These are phyloP conservation scores for Drosophila quinaria DNA, from an alignment of 2,888 invertebrate genomes.

Conservation along the genomic window DNA sequence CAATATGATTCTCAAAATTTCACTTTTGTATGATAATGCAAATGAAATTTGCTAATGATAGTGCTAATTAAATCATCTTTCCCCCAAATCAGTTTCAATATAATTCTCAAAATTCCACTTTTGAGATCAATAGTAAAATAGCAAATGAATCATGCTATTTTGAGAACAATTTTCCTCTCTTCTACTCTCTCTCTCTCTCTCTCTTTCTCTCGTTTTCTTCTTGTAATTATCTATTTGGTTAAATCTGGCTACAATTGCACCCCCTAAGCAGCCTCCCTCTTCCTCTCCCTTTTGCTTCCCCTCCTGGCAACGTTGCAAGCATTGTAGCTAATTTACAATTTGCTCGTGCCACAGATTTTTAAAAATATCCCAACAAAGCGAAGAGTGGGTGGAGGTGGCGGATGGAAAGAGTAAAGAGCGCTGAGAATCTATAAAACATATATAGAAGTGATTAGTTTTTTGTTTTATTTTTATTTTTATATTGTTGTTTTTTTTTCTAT, in stretches of 20 bases:
- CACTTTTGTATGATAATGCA: too few species aligned
- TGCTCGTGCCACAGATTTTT: constrained; percentile 68
- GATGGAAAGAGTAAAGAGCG: constrained; percentile 22
- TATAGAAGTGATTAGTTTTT: constrained; percentile 20
- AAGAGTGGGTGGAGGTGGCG: constrained; percentile 12
- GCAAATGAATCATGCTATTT: constrained; percentile 10
- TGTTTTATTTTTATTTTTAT: background rate
- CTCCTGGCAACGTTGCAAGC: constrained; percentile 5
- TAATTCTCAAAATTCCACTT: constrained; percentile 4
- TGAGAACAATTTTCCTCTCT: background rate
- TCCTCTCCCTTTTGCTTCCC: background rate
- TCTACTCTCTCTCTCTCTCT: background rate
- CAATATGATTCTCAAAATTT: too few species aligned
- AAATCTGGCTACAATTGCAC: constrained; percentile 24
- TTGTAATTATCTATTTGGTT: constrained; percentile 6
- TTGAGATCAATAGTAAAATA: constrained; percentile 8
- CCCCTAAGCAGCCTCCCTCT: background rate
- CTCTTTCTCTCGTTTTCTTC: background rate
- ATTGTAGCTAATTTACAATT: constrained; percentile 72
- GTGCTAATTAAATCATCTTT: constrained; percentile 1
- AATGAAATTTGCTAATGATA: background rate
- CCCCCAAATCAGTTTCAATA: background rate
- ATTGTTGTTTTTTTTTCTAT: background rate
- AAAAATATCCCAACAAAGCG: constrained; percentile 48
- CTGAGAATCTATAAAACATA: constrained; percentile 19